Percentiles rank a stretch among this genome's conserved stretches.
phyloP scores from a whole-genome alignment of 1,140 invertebrate genomes.

The Anastrepha ludens region DNA sequence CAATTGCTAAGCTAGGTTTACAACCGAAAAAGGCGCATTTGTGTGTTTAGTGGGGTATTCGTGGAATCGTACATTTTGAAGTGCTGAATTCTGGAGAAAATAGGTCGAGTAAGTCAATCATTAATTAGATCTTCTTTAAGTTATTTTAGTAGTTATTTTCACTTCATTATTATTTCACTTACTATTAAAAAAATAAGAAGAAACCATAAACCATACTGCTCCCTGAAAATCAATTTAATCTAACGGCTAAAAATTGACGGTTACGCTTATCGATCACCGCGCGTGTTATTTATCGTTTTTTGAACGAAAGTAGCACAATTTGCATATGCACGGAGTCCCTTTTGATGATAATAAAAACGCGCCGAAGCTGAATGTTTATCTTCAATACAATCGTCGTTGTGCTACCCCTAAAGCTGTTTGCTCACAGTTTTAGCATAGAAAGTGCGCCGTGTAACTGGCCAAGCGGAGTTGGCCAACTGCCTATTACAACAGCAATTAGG shows the following conservation, averaged over 20 bases:
- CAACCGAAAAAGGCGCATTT: too few relatives aligned
- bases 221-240: neutral
- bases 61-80: too few relatives aligned
- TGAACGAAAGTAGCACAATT: neutral
- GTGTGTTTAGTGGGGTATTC: too few relatives aligned
- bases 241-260: neutral
- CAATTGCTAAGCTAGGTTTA: too few relatives aligned
- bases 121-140: too few relatives aligned
- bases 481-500: constrained; percentile 52
- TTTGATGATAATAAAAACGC: constrained; percentile 12
- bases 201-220: too few relatives aligned
- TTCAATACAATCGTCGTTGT: neutral
- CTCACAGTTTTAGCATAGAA: neutral
- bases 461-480: constrained; percentile 12
- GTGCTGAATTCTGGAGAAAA: too few relatives aligned
- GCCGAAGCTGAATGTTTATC: neutral
- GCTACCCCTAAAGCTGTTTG: neutral
- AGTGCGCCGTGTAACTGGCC: neutral
- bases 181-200: too few relatives aligned
- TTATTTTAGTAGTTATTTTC: too few relatives aligned
- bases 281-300: too few relatives aligned
- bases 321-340: neutral
- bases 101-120: too few relatives aligned
- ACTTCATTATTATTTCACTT: too few relatives aligned
- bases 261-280: neutral